These are phyloP conservation scores for Rhynchonycteris naso DNA, from an alignment of 2,797 vertebrate species.

Conservation along the genomic window DNA sequence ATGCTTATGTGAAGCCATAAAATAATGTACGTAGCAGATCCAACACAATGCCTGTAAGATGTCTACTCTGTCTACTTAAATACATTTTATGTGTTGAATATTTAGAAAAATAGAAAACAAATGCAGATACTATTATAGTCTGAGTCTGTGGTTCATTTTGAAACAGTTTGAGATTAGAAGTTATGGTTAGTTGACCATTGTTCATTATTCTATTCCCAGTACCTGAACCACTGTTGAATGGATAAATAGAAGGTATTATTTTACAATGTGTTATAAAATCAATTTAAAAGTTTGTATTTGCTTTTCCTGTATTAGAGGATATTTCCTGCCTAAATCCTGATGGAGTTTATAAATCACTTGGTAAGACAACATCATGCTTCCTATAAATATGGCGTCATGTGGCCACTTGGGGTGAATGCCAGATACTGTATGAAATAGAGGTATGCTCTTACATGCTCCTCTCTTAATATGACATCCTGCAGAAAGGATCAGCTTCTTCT, in stretches of 20 bases:
- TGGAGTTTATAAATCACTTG: slow-evolving; percentile 62
- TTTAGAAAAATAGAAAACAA: background rate
- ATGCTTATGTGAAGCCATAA: background rate
- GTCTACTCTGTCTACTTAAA: background rate
- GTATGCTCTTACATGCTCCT: slow-evolving; percentile 56
- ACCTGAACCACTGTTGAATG: background rate
- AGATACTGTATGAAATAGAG: slow-evolving; percentile 54
- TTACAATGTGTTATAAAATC: slow-evolving; percentile 29
- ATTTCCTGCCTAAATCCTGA: slow-evolving; percentile 42
- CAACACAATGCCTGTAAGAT: background rate
- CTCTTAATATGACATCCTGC: slow-evolving; percentile 56
- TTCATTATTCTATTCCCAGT: background rate
- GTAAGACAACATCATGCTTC: slow-evolving; percentile 7
- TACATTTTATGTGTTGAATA: background rate
- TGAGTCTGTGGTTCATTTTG: background rate
- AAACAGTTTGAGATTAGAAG: background rate
- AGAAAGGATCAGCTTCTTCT: slow-evolving; percentile 60
- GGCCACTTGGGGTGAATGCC: slow-evolving; percentile 56
- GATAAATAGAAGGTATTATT: background rate
- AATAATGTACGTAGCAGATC: background rate
- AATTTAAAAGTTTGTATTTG: background rate
- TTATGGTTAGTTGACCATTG: background rate
- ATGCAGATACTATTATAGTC: background rate
- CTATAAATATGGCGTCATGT: slow-evolving; percentile 53
- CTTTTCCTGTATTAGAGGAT: slow-evolving; percentile 3